Evolutionary conservation across 2,888 invertebrate species (phyloP).

Genomic region (Amblyteles armatorius): DNA sequence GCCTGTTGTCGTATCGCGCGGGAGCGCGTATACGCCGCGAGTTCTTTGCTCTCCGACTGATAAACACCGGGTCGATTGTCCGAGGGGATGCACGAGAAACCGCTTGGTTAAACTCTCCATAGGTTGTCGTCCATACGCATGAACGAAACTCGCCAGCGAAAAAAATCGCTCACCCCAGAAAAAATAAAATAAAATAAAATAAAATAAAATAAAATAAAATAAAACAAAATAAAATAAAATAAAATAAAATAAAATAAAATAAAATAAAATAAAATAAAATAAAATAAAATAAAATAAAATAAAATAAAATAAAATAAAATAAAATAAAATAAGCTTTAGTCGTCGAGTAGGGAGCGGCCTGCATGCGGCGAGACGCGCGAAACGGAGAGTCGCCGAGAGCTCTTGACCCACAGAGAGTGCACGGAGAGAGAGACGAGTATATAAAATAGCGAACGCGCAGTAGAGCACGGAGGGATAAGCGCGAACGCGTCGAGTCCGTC

Average conservation of each 20-base stretch:
- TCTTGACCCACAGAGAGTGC: slow-evolving; percentile 45
- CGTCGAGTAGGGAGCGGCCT: slow-evolving; percentile 31
- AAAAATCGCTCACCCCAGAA: neutral
- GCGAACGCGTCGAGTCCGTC: slow-evolving; percentile 25
- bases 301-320: slow-evolving; percentile 16
- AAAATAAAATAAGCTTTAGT: slow-evolving; percentile 53
- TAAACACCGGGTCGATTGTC: slow-evolving; percentile 29
- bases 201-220: too few species aligned
- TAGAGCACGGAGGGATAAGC: slow-evolving; percentile 2
- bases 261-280: neutral
- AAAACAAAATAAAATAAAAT: neutral
- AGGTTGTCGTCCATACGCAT: neutral
- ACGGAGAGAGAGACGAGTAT: slow-evolving; percentile 18
- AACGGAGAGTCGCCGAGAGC: slow-evolving; percentile 45
- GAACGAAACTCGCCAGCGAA: neutral
- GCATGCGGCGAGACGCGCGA: slow-evolving; percentile 23
- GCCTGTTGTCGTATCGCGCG: slow-evolving; percentile 67
- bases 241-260: too few species aligned
- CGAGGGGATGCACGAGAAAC: neutral
- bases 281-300: slow-evolving; percentile 18
- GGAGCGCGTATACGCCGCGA: neutral
- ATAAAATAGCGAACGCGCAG: slow-evolving; percentile 10
- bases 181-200: too few species aligned
- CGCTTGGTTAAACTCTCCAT: neutral
- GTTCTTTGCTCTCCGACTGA: slow-evolving; percentile 50